Conservation (phyloP, 2,888 invertebrate species). For the Erannis defoliaria region DNA sequence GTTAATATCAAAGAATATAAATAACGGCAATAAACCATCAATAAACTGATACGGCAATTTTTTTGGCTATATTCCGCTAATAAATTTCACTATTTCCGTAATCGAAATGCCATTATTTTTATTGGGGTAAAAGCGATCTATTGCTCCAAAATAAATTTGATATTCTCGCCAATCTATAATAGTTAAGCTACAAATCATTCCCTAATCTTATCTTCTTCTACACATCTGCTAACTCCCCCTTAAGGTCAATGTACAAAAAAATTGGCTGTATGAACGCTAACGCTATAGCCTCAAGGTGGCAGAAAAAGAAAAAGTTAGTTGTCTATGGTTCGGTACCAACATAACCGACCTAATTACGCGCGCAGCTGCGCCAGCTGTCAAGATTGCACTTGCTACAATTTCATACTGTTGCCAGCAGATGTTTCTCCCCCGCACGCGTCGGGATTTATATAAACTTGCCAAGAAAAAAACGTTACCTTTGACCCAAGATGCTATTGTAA, state of each 20-base stretch:
- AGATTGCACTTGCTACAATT: conserved; percentile 44
- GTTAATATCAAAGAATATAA: too few relatives aligned
- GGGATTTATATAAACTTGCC: conserved; percentile 22
- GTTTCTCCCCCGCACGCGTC: conserved; percentile 37
- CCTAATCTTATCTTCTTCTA: conserved; percentile 42
- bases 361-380: conserved; percentile 44
- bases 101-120: conserved; percentile 16
- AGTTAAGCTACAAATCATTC: conserved; percentile 38
- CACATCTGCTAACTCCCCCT: conserved; percentile 40
- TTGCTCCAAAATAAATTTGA: conserved; percentile 6
- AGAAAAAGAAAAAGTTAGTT: conserved; percentile 16
- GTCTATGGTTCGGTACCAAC: conserved; percentile 26
- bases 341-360: conserved; percentile 42
- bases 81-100: background rate
- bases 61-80: background rate
- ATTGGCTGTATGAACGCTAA: conserved; percentile 30
- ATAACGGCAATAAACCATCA: too few relatives aligned
- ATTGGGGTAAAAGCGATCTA: background rate
- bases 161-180: background rate
- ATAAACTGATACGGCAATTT: background rate
- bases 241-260: conserved; percentile 43
- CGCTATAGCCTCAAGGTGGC: conserved; percentile 22
- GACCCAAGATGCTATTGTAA: conserved; percentile 30
- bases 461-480: conserved; percentile 30
- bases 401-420: conserved; percentile 35